Conservation (phyloP, 2,113 vertebrate genomes). For the Nannobrachium achirus region DNA sequence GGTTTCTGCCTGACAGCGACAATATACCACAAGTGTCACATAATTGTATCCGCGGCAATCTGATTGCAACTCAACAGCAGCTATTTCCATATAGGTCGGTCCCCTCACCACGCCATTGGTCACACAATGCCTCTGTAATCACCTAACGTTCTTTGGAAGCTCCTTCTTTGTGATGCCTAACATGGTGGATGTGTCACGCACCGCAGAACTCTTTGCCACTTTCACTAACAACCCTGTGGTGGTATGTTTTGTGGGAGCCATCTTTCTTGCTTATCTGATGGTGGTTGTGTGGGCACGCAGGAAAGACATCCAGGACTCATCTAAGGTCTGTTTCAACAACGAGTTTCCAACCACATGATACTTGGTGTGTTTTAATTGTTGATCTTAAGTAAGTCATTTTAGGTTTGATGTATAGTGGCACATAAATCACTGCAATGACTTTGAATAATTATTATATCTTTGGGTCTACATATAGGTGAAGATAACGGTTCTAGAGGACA, state of each 20-base stretch:
- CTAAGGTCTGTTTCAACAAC: constrained; percentile 80
- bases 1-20: too few species aligned
- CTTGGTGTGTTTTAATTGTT: too few species aligned
- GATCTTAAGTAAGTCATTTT: too few species aligned
- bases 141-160: constrained; percentile 94
- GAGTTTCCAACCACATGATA: too few species aligned
- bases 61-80: not conserved
- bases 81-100: constrained; percentile 83
- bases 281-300: constrained; percentile 88
- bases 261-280: constrained; percentile 85
- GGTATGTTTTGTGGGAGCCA: constrained; percentile 88
- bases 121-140: constrained; percentile 92
- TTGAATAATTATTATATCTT: not conserved
- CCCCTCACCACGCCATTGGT: constrained; percentile 79
- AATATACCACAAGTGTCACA: not conserved
- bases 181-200: constrained; percentile 83
- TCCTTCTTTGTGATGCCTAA: constrained; percentile 93
- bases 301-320: constrained; percentile 89
- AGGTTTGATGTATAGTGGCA: too few species aligned
- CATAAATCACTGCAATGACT: not conserved
- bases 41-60: not conserved
- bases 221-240: constrained; percentile 92
- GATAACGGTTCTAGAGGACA: constrained; percentile 90
- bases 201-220: constrained; percentile 87
- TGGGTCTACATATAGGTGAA: constrained; percentile 80